These are phyloP conservation scores for Ischnus inquisitorius DNA, from an alignment of 2,888 invertebrate genomes.

Conservation along the genomic window DNA sequence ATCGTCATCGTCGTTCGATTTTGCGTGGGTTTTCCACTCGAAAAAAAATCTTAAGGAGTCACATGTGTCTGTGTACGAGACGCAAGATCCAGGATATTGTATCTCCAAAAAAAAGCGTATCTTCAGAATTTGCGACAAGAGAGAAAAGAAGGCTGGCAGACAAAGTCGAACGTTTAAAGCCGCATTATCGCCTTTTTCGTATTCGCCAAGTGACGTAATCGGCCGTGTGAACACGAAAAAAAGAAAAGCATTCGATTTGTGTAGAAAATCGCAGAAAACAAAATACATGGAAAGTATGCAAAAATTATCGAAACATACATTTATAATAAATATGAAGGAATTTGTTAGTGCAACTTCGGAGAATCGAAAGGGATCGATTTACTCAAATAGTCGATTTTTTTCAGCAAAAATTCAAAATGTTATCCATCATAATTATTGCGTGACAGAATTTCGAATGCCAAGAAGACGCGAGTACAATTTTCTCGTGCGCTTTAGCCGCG, in stretches of 20 bases:
- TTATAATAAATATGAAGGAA: no score
- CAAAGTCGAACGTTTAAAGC: background rate
- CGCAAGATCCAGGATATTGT: background rate
- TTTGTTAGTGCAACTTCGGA: no score
- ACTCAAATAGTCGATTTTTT: background rate
- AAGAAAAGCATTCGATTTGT: no score
- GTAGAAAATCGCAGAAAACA: background rate
- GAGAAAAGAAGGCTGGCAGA: background rate
- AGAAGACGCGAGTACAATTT: conserved; percentile 11
- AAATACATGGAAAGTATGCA: background rate
- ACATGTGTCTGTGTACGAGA: background rate
- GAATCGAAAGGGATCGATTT: no score
- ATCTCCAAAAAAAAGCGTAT: background rate
- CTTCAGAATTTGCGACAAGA: conserved; percentile 5
- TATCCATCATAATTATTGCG: background rate
- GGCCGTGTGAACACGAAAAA: background rate
- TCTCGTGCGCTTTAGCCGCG: background rate
- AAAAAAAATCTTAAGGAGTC: conserved; percentile 25
- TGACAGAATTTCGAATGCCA: conserved; percentile 22
- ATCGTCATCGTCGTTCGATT: conserved; percentile 58
- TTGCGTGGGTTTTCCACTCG: conserved; percentile 57
- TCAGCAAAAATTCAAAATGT: background rate
- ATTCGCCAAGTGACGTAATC: conserved; percentile 31
- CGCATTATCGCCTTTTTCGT: background rate
- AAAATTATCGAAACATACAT: no score